Percentiles rank a stretch among this genome's conserved stretches.
phyloP scores from a whole-genome alignment of 2,888 invertebrate genomes.

The Apamea anceps region DNA sequence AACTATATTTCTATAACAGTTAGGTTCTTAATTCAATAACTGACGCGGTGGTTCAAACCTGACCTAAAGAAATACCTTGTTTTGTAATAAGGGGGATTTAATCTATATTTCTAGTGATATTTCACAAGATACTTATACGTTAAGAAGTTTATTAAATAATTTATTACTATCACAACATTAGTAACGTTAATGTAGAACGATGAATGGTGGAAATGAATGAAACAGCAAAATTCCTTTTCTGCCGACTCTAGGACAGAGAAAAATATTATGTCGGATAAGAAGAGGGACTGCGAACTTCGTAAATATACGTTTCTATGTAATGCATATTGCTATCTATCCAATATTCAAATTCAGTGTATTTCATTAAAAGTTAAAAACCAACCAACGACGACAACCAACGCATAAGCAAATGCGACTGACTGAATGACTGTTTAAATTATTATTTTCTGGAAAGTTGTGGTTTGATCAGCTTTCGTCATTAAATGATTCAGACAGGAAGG shows the following conservation, averaged over 20 bases:
- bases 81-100: too few species aligned
- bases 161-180: not conserved
- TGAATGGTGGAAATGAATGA: not conserved
- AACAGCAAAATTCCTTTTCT: not conserved
- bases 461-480: not conserved
- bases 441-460: not conserved
- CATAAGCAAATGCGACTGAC: too few species aligned
- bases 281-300: not conserved
- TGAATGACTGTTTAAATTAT: not conserved
- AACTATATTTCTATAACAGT: too few species aligned
- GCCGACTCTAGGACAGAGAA: not conserved
- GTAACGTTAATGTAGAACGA: conserved; percentile 1
- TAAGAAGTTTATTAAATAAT: not conserved
- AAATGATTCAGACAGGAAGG: conserved; percentile 18
- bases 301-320: not conserved
- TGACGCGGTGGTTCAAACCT: too few species aligned
- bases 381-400: not conserved
- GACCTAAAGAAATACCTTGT: too few species aligned
- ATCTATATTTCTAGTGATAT: not conserved
- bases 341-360: not conserved
- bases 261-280: not conserved
- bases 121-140: not conserved
- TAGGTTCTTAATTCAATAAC: too few species aligned
- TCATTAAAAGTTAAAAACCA: not conserved
- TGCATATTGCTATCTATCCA: not conserved